Evolutionary conservation across 2,113 vertebrate genomes (phyloP), one percentile per base, ranked within the genome.

Genomic region (Melierax canorus): DNA sequence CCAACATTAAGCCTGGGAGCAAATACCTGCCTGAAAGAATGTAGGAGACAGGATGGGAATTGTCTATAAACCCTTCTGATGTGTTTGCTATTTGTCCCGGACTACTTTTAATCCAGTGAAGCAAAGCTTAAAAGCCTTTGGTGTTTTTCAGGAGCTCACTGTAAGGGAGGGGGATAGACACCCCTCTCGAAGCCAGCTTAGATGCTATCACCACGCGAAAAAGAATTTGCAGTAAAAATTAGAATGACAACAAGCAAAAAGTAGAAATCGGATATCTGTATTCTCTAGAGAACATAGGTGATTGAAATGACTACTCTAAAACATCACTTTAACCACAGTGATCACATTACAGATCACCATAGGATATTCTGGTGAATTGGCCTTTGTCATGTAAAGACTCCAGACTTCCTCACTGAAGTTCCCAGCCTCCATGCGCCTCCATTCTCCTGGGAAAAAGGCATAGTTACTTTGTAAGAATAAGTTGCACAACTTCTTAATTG

Each of bases 291-390:
- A 78, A 69, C 17, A 18, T 6, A 64, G n/a, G 17, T 64, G 76
- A 58, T 81, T 81, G 86, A 92, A 95, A 92, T 89, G 60, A 72
- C 76, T 91, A 78, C 43, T 88, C 23, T 78, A 60, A 89, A 84
- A 58, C 48, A 58, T 85, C 3, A 56, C 76, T 81, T 88, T 53
- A 94, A 94, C 72, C 60, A 38, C 92, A 87, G 2, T 30, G 73
- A 75, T 92, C 30, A 38, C 20, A 22, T n/a, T 90, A 41, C 53
- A 62, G 41, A 39, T 90, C 88, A 89, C 39, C 36, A 11, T 10
- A 45, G 50, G 45, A 45, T 86, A 81, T 82, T 89, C 53, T 78
- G 36, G 10, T 87, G 80, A 78, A 78, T 56, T 58, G 30, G 24
- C 29, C 43, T 87, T 64, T 66, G 23, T 72, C 30, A 36, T 38